These are phyloP conservation scores for Thymelicus acteon DNA, from an alignment of 2,888 invertebrate genomes.

Conservation along the genomic window DNA sequence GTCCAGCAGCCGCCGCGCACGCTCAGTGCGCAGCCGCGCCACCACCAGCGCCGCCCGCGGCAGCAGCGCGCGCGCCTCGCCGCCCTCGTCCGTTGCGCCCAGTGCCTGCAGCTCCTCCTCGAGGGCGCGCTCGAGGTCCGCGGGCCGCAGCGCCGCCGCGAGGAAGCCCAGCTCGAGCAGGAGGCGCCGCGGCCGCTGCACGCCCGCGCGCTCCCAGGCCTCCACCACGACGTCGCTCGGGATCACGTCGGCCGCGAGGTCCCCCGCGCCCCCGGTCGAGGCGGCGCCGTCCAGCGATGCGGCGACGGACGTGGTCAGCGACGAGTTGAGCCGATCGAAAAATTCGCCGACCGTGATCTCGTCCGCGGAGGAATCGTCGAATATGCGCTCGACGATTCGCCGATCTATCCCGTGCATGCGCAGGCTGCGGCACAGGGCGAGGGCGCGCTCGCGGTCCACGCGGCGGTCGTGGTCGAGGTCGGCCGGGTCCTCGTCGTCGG, in stretches of 20 bases:
- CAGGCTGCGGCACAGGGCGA: slow-evolving; percentile 68
- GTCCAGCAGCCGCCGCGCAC: slow-evolving; percentile 89
- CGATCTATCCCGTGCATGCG: slow-evolving; percentile 70
- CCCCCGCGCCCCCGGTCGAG: slow-evolving; percentile 35
- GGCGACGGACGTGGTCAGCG: slow-evolving; percentile 64
- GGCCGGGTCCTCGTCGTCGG: slow-evolving; percentile 44
- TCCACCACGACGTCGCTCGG: slow-evolving; percentile 86
- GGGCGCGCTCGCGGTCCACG: slow-evolving; percentile 65
- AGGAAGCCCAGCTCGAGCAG: slow-evolving; percentile 88
- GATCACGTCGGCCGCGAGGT: slow-evolving; percentile 50
- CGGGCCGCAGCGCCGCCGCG: slow-evolving; percentile 82
- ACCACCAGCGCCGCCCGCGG: slow-evolving; percentile 87
- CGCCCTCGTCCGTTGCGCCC: slow-evolving; percentile 41
- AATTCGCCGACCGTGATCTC: slow-evolving; percentile 78
- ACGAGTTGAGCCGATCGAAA: slow-evolving; percentile 69
- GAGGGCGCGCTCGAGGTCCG: slow-evolving; percentile 87
- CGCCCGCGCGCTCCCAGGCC: slow-evolving; percentile 89
- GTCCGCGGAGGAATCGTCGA: slow-evolving; percentile 56
- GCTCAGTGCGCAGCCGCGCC: slow-evolving; percentile 88
- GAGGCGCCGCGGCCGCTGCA: slow-evolving; percentile 86
- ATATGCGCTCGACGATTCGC: slow-evolving; percentile 64
- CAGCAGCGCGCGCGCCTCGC: slow-evolving; percentile 61
- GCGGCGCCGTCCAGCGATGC: slow-evolving; percentile 47
- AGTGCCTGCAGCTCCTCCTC: slow-evolving; percentile 86
- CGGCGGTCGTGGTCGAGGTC: slow-evolving; percentile 66